Percentiles rank a stretch among this genome's conserved stretches.
These are phyloP conservation scores for Acrossocheilus wenchowensis DNA, from an alignment of 2,797 vertebrate genomes.

Conservation along the genomic window DNA sequence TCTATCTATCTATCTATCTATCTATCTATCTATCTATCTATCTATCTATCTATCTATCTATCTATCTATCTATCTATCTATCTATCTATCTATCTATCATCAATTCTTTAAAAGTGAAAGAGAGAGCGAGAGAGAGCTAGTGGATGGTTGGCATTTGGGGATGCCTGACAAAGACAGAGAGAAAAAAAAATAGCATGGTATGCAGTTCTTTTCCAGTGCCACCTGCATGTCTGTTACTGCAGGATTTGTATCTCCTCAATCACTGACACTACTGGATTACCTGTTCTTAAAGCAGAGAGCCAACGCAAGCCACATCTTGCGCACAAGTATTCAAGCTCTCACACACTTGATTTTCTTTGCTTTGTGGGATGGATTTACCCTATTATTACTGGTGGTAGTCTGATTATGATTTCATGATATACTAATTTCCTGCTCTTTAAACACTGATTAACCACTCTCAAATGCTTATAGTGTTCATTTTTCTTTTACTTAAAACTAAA, in stretches of 20 bases:
- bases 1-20: background rate
- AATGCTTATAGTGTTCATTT: background rate
- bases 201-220: constrained; percentile 74
- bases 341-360: constrained; percentile 66
- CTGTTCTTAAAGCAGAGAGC: constrained; percentile 78
- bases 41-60: background rate
- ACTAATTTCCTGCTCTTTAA: constrained; percentile 49
- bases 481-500: background rate
- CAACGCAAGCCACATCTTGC: constrained; percentile 80
- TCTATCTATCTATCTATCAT: background rate
- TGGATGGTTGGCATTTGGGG: constrained; percentile 3
- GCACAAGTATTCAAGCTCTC: constrained; percentile 71
- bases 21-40: background rate
- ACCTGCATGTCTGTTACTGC: constrained; percentile 81
- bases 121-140: background rate
- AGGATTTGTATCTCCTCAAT: constrained; percentile 85
- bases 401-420: constrained; percentile 56
- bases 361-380: constrained; percentile 64
- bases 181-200: constrained; percentile 67
- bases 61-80: too few relatives aligned
- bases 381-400: constrained; percentile 63
- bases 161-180: constrained; percentile 41
- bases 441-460: constrained; percentile 18
- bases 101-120: background rate
- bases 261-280: constrained; percentile 85